Evolutionary conservation across 2,113 vertebrate genomes (phyloP).

Genomic region (Crocuta crocuta): DNA sequence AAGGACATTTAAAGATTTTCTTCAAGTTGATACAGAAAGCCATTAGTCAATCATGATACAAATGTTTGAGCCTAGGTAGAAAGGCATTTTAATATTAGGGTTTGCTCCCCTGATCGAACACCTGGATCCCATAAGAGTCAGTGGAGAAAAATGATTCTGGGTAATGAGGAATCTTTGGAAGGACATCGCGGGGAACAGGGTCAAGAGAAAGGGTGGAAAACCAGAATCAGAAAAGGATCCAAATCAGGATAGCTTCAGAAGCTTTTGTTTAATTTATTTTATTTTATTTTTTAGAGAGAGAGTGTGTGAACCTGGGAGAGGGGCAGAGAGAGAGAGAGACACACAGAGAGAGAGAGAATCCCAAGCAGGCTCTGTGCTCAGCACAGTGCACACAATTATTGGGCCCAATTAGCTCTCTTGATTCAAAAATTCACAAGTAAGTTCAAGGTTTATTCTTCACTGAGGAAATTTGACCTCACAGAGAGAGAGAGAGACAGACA

Average conservation of each 20-base stretch:
- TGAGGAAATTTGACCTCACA: not conserved
- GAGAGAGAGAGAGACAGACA: too few relatives aligned
- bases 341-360: too few relatives aligned
- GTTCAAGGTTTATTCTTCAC: not conserved
- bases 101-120: not conserved
- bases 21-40: not conserved
- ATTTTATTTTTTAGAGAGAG: too few relatives aligned
- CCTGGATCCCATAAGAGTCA: not conserved
- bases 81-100: not conserved
- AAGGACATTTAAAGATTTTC: not conserved
- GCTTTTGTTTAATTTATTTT: too few relatives aligned
- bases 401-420: not conserved
- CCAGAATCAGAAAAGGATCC: not conserved
- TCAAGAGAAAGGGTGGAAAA: not conserved
- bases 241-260: not conserved
- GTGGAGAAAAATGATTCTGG: not conserved
- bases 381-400: accelerated
- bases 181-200: not conserved
- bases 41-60: not conserved
- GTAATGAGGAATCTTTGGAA: not conserved
- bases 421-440: not conserved
- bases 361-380: too few relatives aligned
- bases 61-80: not conserved
- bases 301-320: too few relatives aligned
- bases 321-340: too few relatives aligned